Conservation (phyloP, 2,888 invertebrate species). For the Brenthis daphne region DNA sequence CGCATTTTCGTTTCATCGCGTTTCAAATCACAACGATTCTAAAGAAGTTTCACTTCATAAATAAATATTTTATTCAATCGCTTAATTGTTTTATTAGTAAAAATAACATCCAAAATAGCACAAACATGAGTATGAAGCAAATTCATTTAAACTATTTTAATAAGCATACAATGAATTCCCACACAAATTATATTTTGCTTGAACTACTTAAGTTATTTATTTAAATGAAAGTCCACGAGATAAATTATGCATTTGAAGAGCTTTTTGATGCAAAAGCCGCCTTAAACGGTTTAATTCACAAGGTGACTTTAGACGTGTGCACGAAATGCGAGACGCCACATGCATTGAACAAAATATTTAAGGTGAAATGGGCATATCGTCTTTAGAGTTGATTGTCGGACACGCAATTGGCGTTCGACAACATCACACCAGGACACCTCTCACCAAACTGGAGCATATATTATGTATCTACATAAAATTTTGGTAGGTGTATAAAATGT, state of each 20-base stretch:
- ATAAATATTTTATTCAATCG: too few relatives aligned
- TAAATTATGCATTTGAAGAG: constrained; percentile 57
- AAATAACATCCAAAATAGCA: too few relatives aligned
- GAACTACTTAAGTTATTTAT: constrained; percentile 42
- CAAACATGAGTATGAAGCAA: not conserved
- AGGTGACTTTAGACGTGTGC: constrained; percentile 57
- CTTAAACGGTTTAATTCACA: constrained; percentile 59
- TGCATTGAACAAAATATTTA: constrained; percentile 52
- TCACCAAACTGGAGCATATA: constrained; percentile 29
- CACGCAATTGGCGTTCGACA: constrained; percentile 13
- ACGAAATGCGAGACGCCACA: constrained; percentile 43
- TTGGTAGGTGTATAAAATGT: constrained; percentile 1
- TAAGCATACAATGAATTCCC: not conserved
- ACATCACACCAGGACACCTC: constrained; percentile 19
- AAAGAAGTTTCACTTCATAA: too few relatives aligned
- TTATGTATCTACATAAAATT: not conserved
- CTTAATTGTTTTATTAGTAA: too few relatives aligned
- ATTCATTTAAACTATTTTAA: not conserved
- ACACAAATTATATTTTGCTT: constrained; percentile 38
- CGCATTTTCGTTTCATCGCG: too few relatives aligned
- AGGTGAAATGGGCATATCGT: constrained; percentile 43
- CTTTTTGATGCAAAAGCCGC: constrained; percentile 47
- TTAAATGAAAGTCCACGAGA: constrained; percentile 55
- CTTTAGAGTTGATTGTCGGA: constrained; percentile 20
- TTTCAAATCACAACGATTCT: too few relatives aligned